Evolutionary conservation across 2,797 vertebrate species (phyloP).

Genomic region (Cuculus canorus): DNA sequence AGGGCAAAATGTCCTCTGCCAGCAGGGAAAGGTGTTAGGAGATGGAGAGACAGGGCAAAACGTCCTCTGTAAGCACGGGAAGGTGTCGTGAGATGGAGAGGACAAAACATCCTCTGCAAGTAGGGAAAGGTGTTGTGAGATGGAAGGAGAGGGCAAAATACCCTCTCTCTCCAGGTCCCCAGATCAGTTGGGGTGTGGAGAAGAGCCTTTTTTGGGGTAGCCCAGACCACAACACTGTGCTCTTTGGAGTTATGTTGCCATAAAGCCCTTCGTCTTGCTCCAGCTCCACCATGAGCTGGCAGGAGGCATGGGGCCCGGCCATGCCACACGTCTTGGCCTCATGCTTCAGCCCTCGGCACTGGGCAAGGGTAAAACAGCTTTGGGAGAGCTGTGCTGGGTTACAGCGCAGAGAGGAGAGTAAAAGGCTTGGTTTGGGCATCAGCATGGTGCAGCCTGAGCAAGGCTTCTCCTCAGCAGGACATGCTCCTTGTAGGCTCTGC

Average conservation of each 20-base stretch:
- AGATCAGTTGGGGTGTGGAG: not conserved
- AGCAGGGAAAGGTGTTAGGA: no score
- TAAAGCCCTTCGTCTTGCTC: not conserved
- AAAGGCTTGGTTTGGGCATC: not conserved
- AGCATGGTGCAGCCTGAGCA: not conserved
- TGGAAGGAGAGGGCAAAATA: not conserved
- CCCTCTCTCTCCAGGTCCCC: not conserved
- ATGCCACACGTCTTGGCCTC: fast-evolving
- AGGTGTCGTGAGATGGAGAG: no score
- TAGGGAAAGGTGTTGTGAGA: no score
- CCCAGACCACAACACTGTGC: not conserved
- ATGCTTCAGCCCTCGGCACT: not conserved
- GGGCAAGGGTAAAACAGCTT: not conserved
- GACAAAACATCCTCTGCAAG: no score
- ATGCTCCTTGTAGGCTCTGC: not conserved
- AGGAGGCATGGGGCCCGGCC: not conserved
- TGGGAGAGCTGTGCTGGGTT: not conserved
- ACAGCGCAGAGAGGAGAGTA: not conserved
- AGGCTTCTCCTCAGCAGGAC: not conserved
- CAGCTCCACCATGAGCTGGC: not conserved
- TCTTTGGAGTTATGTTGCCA: fast-evolving
- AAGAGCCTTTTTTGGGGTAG: not conserved
- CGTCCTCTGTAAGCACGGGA: no score
- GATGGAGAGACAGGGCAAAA: no score
- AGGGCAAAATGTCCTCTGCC: not conserved